Percentiles rank a stretch among this genome's conserved stretches.
Evolutionary conservation across 1,140 invertebrate species (phyloP).

Genomic region (Eciton burchellii): DNA sequence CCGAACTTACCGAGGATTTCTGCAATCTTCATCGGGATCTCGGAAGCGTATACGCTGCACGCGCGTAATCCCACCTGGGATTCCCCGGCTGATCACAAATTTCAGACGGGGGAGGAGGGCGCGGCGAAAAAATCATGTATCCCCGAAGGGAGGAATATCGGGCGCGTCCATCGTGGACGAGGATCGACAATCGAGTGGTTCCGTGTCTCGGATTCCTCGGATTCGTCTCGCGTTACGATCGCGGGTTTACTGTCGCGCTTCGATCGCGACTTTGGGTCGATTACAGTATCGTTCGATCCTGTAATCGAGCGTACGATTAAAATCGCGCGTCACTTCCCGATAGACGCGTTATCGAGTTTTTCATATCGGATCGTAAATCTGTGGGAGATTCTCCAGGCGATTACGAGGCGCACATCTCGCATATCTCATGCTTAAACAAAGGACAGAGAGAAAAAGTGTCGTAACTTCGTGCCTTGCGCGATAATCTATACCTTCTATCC

Average conservation of each 20-base stretch:
- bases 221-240: background rate
- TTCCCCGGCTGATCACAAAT: constrained; percentile 2
- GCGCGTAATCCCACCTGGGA: constrained; percentile 13
- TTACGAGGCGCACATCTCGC: background rate
- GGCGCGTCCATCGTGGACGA: background rate
- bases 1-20: constrained; percentile 56
- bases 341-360: too few relatives aligned
- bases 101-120: background rate
- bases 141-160: background rate
- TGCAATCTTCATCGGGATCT: constrained; percentile 38
- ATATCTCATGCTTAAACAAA: constrained; percentile 33
- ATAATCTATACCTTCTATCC: constrained; percentile 61
- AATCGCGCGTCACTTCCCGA: too few relatives aligned
- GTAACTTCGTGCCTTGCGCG: constrained; percentile 57
- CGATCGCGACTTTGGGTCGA: too few relatives aligned
- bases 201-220: background rate
- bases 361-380: too few relatives aligned
- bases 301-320: too few relatives aligned
- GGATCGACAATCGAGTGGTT: background rate
- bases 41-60: constrained; percentile 20
- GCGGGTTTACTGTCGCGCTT: too few relatives aligned
- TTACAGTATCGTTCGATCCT: too few relatives aligned
- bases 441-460: constrained; percentile 52
- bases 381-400: too few relatives aligned
- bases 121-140: background rate